Percentiles rank a stretch among this genome's conserved stretches.
Conservation (phyloP, 2,113 vertebrate species). For the Egretta garzetta region DNA sequence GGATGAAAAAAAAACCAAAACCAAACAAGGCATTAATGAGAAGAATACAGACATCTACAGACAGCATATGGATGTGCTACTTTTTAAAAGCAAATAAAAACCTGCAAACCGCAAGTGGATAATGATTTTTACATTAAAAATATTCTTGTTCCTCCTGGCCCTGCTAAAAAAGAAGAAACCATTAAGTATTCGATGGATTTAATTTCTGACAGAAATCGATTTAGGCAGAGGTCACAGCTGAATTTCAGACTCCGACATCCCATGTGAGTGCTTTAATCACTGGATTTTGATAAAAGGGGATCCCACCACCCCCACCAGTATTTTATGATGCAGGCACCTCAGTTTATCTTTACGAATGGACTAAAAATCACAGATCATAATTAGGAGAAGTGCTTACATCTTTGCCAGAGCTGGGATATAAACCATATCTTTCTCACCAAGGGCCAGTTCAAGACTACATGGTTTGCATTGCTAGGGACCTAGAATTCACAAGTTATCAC, state of each 20-base stretch:
- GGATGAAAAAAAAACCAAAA: neutral
- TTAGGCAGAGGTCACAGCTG: neutral
- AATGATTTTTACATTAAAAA: neutral
- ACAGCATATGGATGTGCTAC: neutral
- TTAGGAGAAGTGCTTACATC: neutral
- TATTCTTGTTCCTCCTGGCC: neutral
- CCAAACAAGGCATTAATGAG: neutral
- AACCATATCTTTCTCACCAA: neutral
- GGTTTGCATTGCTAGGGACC: neutral
- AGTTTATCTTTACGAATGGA: neutral
- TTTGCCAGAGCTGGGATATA: neutral
- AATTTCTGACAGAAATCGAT: neutral
- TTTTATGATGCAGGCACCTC: neutral
- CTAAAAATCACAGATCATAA: neutral
- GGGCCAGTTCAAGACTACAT: neutral
- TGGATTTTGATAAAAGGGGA: neutral
- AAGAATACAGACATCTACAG: neutral
- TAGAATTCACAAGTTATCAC: neutral
- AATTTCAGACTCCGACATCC: neutral
- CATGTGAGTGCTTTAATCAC: fast-evolving
- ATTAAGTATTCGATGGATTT: neutral
- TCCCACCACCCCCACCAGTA: neutral
- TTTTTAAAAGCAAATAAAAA: neutral
- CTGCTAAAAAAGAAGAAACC: neutral
- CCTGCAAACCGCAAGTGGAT: neutral